Evolutionary conservation across 2,888 invertebrate genomes (phyloP).

Genomic region (Apotomis betuletana): DNA sequence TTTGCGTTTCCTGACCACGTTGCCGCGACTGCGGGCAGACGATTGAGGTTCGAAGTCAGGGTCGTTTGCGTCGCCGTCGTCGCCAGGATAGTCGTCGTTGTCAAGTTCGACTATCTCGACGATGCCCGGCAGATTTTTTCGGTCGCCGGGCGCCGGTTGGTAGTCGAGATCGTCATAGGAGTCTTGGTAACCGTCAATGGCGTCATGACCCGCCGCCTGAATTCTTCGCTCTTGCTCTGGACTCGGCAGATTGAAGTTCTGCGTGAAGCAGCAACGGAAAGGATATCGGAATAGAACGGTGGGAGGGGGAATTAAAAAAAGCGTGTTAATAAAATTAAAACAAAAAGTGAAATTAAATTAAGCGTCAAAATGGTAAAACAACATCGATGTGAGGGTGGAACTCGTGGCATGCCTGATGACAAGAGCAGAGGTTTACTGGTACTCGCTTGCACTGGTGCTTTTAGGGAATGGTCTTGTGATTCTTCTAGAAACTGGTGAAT

Average conservation of each 20-base stretch:
- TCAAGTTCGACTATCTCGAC: conserved; percentile 74
- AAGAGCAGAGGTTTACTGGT: conserved; percentile 22
- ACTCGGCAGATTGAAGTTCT: conserved; percentile 80
- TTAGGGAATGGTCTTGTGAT: conserved; percentile 1
- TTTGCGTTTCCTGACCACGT: conserved; percentile 71
- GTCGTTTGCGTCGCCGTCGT: conserved; percentile 62
- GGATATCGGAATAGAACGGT: conserved; percentile 71
- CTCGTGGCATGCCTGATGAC: conserved; percentile 70
- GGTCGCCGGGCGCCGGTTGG: conserved; percentile 55
- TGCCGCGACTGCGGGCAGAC: conserved; percentile 72
- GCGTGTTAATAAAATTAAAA: conserved; percentile 83
- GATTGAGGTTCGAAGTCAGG: conserved; percentile 68
- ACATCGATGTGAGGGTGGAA: conserved; percentile 50
- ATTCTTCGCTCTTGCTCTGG: conserved; percentile 52
- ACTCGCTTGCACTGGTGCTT: conserved; percentile 32
- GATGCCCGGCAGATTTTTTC: conserved; percentile 58
- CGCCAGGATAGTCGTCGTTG: conserved; percentile 50
- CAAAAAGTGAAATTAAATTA: conserved; percentile 67
- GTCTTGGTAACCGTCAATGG: conserved; percentile 65
- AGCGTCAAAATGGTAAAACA: conserved; percentile 61
- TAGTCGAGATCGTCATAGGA: conserved; percentile 68
- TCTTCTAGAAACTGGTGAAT: neutral
- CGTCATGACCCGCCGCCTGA: conserved; percentile 56
- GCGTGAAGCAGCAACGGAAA: conserved; percentile 70
- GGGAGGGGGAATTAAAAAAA: conserved; percentile 78